phyloP scores from a whole-genome alignment of 2,113 vertebrate species.

The Felis catus region DNA sequence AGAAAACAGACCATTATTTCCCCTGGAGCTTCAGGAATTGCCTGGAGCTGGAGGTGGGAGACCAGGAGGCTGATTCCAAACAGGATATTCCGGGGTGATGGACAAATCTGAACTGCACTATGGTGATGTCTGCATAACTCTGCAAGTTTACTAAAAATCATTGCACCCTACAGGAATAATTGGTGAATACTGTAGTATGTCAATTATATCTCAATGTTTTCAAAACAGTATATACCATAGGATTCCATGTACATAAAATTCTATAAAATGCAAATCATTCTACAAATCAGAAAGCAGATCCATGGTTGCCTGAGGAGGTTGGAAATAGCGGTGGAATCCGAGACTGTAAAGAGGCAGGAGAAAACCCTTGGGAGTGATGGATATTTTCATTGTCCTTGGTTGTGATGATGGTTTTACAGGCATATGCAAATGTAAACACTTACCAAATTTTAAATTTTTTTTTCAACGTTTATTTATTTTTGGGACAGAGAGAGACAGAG shows the following conservation, averaged over 20 bases:
- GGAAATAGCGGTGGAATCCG: background rate
- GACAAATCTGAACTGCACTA: background rate
- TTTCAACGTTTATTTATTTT: too few species aligned
- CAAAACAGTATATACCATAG: background rate
- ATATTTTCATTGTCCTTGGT: background rate
- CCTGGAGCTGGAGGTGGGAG: background rate
- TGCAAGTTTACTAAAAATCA: background rate
- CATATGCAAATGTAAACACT: background rate
- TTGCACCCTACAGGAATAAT: background rate
- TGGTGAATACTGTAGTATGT: background rate
- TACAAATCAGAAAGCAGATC: background rate
- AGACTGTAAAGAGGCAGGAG: background rate
- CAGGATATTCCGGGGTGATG: background rate
- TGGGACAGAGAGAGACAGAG: too few species aligned
- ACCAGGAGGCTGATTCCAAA: background rate
- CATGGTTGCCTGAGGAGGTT: background rate
- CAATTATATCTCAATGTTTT: background rate
- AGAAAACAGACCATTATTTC: background rate
- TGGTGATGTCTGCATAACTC: background rate
- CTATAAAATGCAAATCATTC: background rate
- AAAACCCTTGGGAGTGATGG: background rate
- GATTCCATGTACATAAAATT: background rate
- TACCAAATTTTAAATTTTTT: background rate
- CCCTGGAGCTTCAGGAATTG: background rate
- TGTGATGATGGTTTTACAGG: background rate